Conservation (phyloP, 2,888 invertebrate genomes). For the Phaonia tiefii region DNA sequence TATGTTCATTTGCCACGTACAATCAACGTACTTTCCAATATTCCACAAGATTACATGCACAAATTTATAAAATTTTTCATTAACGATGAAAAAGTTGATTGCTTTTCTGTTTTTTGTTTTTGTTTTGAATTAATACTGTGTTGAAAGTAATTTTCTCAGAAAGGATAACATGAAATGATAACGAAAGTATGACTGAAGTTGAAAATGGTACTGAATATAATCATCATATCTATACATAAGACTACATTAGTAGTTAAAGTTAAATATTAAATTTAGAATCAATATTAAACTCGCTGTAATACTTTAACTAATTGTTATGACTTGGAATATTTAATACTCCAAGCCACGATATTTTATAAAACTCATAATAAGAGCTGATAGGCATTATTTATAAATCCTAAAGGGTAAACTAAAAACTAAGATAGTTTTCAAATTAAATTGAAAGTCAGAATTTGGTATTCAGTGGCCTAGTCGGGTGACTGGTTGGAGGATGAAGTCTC, state of each 20-base stretch:
- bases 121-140: neutral
- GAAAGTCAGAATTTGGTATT: neutral
- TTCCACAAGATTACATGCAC: neutral
- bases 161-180: neutral
- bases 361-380: neutral
- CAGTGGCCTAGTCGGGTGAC: neutral
- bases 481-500: too few species aligned
- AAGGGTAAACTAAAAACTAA: slow-evolving; percentile 2
- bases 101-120: too few species aligned
- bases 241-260: too few species aligned
- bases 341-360: neutral
- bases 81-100: slow-evolving; percentile 4
- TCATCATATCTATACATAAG: too few species aligned
- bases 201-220: too few species aligned
- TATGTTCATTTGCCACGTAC: too few species aligned
- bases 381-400: neutral
- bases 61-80: neutral
- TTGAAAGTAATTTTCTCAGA: neutral
- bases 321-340: slow-evolving; percentile 37
- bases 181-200: too few species aligned
- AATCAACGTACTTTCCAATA: too few species aligned
- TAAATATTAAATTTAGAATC: too few species aligned
- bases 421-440: neutral
- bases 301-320: slow-evolving; percentile 18
- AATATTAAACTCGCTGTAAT: slow-evolving; percentile 15